Base-by-base conservation (phyloP, 2,888 invertebrate genomes). In the Eubasilissa splendida region DNA sequence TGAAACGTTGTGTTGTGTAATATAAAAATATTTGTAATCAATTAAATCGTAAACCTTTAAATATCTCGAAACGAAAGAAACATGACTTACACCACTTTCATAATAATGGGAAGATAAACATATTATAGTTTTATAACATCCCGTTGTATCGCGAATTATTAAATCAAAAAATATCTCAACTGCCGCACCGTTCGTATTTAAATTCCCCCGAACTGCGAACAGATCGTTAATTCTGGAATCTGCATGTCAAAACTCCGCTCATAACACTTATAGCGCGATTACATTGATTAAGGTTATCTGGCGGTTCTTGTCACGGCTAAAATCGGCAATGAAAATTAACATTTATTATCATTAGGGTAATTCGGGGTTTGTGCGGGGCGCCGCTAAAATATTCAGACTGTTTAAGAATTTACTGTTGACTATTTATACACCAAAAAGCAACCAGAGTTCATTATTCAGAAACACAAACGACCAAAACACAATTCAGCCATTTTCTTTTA, bases 311-410 rank as follows among this genome's bases (percentile, higher is more conserved):
- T 50, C 52, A 31, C 50, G 65, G 65, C 70, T 77, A 68, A 68
- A 68, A 60, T 58, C 68, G 58, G 58, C 77, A 68, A 58, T 77
- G 77, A 68, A 66, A 68, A 77, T 77, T 77, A 68, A 52, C 77
- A 77, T 77, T 68, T 68, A 77, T 77, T 68, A 77, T 77, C 68
- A 77, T 77, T 77, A 77, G 70, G 56, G 70, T 68, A 68, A 77
- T 77, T 77, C 68, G 77, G 14, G 77, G 77, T 68, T 66, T 50
- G 60, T 60, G 60, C 22, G 60, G 60, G 12, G n/a, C 12, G 60
- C 22, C 9, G 60, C 22, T 60, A 11, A n/a, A 60, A 14, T 22
- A 60, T n/a, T 60, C 14, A 60, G 60, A 42, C 60, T 60, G 14
- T 60, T 42, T 42, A 12, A 22, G 14, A 60, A 60, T 22, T 60